Conservation (phyloP, 2,113 vertebrate genomes). For the Irena cyanogastra region DNA sequence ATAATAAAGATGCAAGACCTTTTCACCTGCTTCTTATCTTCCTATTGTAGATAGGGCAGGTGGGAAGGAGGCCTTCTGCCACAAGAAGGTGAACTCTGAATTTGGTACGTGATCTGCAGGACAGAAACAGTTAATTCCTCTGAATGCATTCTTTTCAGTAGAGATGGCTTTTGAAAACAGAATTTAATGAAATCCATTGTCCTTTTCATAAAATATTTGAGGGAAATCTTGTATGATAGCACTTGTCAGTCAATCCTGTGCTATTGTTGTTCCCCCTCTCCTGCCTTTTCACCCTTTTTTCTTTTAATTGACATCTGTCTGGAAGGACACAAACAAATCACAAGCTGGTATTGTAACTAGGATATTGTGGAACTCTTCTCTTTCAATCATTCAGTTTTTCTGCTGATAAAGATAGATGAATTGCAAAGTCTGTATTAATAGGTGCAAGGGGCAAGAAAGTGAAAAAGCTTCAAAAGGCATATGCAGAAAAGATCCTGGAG, state of each 20-base stretch:
- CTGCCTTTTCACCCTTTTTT: not conserved
- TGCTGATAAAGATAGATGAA: not conserved
- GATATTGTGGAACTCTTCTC: not conserved
- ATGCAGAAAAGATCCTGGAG: not conserved
- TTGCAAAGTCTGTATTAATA: not conserved
- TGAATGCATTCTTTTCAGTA: slow-evolving; percentile 40
- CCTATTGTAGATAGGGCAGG: not conserved
- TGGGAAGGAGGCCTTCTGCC: not conserved
- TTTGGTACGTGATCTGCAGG: not conserved
- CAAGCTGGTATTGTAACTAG: slow-evolving; percentile 37
- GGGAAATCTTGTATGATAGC: slow-evolving; percentile 39
- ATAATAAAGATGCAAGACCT: not conserved
- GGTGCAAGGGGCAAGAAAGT: not conserved
- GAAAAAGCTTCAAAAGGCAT: not conserved
- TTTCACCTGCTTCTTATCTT: slow-evolving; percentile 36
- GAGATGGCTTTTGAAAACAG: slow-evolving; percentile 49
- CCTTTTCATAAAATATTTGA: slow-evolving; percentile 67
- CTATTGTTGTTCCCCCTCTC: not conserved
- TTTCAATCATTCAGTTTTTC: not conserved
- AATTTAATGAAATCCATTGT: slow-evolving; percentile 63
- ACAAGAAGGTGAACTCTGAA: not conserved
- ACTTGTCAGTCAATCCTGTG: slow-evolving; percentile 55
- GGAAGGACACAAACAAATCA: slow-evolving; percentile 58
- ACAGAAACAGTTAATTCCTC: slow-evolving; percentile 55
- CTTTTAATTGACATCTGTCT: slow-evolving; percentile 47